A percentile compares a stretch with the other conserved stretches of the same genome.
These are phyloP conservation scores for Drosophila pachea DNA, from an alignment of 1,140 invertebrate species.

Conservation along the genomic window DNA sequence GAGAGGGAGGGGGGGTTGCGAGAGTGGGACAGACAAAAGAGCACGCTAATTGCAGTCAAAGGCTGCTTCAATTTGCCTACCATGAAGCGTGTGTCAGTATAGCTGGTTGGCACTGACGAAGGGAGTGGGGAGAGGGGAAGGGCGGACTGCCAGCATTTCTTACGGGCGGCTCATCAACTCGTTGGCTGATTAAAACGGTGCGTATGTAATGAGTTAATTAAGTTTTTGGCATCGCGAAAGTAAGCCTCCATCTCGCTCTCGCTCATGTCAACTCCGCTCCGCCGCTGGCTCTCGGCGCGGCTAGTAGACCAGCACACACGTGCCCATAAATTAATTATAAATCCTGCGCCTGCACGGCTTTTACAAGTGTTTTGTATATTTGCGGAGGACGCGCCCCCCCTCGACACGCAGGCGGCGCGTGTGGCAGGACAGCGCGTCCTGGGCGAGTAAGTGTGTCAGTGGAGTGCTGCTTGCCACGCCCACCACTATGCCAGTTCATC, in stretches of 20 bases:
- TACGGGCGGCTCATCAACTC: constrained; percentile 50
- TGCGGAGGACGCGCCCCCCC: constrained; percentile 57
- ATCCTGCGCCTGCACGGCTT: constrained; percentile 52
- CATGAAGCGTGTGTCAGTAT: constrained; percentile 12
- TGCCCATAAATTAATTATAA: constrained; percentile 74
- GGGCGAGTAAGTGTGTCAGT: constrained; percentile 63
- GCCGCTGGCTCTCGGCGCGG: not conserved
- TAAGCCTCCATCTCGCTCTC: constrained; percentile 8
- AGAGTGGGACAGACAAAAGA: constrained; percentile 49
- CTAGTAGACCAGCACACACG: constrained; percentile 31
- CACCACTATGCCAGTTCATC: constrained; percentile 63
- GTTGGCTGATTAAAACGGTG: constrained; percentile 73
- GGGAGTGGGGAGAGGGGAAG: not conserved
- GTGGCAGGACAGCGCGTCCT: constrained; percentile 13
- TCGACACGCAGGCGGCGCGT: constrained; percentile 31
- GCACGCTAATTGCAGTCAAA: constrained; percentile 77
- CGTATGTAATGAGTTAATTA: constrained; percentile 79
- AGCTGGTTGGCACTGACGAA: not conserved
- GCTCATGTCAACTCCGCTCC: not conserved
- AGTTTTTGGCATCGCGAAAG: constrained; percentile 63
- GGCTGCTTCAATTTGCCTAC: constrained; percentile 61
- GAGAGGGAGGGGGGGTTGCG: constrained; percentile 25
- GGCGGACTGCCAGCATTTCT: constrained; percentile 34
- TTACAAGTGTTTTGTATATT: constrained; percentile 76
- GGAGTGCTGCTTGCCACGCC: constrained; percentile 55